Evolutionary conservation across 2,113 vertebrate species (phyloP).

Genomic region (Cheirogaleus medius): DNA sequence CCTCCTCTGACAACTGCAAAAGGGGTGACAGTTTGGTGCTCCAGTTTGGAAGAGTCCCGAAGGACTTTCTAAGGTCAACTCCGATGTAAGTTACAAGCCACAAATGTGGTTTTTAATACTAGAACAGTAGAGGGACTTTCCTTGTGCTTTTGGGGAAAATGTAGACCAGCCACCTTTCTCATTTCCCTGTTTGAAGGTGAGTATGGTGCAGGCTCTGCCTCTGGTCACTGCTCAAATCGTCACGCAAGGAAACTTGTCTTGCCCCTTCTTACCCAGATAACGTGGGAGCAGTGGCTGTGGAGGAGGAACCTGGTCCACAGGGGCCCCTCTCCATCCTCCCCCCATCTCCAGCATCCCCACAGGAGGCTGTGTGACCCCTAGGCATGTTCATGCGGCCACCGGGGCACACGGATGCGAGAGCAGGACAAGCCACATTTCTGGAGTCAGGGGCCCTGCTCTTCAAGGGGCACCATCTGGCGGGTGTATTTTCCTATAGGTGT

Average conservation of each 20-base stretch:
- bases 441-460: not conserved
- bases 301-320: not conserved
- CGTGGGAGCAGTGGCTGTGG: accelerated
- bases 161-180: not conserved
- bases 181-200: constrained; percentile 31
- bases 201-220: not conserved
- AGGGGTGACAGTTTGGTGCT: not conserved
- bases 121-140: not conserved
- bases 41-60: not conserved
- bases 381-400: accelerated
- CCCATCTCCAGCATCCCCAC: not conserved
- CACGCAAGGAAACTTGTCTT: not conserved
- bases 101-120: not conserved
- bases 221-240: too few species aligned
- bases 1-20: not conserved
- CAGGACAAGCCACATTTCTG: not conserved
- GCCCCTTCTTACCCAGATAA: not conserved
- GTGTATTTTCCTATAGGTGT: not conserved
- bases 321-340: not conserved
- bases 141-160: not conserved
- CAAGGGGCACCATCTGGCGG: not conserved
- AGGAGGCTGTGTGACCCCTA: not conserved
- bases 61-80: not conserved
- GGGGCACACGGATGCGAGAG: not conserved
- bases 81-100: not conserved